Base-by-base conservation (phyloP, 2,113 vertebrate species). In the Coptodon rendalli region DNA sequence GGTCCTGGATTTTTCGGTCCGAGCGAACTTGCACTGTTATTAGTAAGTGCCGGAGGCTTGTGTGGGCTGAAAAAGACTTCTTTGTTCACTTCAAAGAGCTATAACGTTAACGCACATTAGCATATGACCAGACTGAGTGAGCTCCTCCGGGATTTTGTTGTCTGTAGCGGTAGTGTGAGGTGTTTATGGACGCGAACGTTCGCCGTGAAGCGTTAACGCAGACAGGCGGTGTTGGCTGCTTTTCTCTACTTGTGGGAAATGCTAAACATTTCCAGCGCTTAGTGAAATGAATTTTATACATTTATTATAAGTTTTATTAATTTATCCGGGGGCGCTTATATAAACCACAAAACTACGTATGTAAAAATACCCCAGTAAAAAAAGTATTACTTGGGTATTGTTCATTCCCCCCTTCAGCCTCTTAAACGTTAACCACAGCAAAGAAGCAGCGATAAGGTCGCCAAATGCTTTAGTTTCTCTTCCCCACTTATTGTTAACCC, bases 61-160 rank as follows among this genome's bases (percentile, higher is more conserved):
- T 84, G n/a, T 86, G 61, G 71, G 80, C 14, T 87, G 91, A 87
- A 93, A 96, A 95, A 92, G 66, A 91, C 92, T 92, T 94, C 95
- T 96, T 97, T 97, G 96, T 96, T 96, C 92, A 94, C 95, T 93
- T 92, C 85, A 92, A 8, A 91, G 22, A 85, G 40, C 66, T 66
- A 53, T 81, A 92, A 86, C 81, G 50, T 89, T 93, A 89, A 80
- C 59, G 61, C 48, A 84, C 76, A 93, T 93, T 93, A 94, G 94
- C 94, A 95, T 89, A 89, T 79, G 45, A 38, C 4, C 76, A 80
- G 84, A 56, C 52, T 2, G 80, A 84, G 76, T 90, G 61, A 71
- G 68, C 59, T 50, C 19, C 83, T 36, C 10, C 38, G 56, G 83
- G 84, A 40, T 84, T 61, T 82, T n/a, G 73, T 71, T 82, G 24